phyloP scores from a whole-genome alignment of 2,113 vertebrate species.

The Trinectes maculatus region DNA sequence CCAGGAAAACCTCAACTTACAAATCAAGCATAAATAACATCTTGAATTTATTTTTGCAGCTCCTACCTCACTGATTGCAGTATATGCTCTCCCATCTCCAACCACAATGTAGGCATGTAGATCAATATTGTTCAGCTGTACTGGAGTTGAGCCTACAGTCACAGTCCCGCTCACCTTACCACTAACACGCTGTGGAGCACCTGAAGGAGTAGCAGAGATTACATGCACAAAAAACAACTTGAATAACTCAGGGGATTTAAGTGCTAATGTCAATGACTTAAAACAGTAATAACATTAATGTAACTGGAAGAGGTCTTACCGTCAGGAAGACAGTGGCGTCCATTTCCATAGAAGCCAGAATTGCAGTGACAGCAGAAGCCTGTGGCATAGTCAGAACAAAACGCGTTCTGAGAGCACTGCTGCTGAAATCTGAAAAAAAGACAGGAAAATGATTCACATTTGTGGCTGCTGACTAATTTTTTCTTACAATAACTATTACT shows the following conservation, averaged over 20 bases:
- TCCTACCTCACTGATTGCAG: constrained; percentile 87
- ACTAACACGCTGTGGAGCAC: constrained; percentile 92
- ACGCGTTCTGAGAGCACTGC: constrained; percentile 88
- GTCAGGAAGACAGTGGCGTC: constrained; percentile 89
- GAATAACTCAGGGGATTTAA: background rate
- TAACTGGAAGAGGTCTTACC: constrained; percentile 73
- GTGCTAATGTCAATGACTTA: background rate
- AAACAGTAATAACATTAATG: background rate
- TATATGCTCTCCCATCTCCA: constrained; percentile 92
- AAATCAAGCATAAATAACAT: background rate
- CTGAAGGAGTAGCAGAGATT: constrained; percentile 63
- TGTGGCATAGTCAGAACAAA: constrained; percentile 88
- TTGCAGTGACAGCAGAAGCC: constrained; percentile 94
- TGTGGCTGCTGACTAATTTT: too few relatives aligned
- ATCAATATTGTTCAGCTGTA: constrained; percentile 83
- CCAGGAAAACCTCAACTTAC: too few relatives aligned
- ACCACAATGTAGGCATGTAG: constrained; percentile 94
- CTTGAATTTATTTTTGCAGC: background rate
- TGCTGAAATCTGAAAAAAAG: constrained; percentile 72
- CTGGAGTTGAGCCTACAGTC: constrained; percentile 80
- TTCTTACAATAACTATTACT: too few relatives aligned
- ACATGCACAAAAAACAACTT: background rate
- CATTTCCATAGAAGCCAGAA: constrained; percentile 89
- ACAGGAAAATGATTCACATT: background rate
- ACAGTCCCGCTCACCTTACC: constrained; percentile 92